Conservation (phyloP, 2,888 invertebrate genomes). For the Caenorhabditis becei region DNA sequence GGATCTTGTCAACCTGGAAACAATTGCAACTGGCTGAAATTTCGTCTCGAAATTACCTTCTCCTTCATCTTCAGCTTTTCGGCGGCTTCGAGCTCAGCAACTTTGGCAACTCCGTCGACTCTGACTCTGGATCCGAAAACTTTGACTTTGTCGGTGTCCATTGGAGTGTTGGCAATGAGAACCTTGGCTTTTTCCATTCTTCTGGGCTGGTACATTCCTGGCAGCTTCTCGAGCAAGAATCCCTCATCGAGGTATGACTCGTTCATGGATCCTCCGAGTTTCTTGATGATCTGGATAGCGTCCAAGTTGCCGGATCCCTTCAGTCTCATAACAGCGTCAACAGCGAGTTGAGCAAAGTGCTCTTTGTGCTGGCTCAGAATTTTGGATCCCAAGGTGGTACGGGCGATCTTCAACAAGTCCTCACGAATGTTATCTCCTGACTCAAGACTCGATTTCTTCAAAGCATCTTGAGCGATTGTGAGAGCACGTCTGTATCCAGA, state of each 20-base stretch:
- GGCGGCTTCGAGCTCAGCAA: conserved; percentile 96
- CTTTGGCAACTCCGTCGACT: conserved; percentile 86
- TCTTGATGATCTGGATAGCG: conserved; percentile 98
- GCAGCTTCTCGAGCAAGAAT: conserved; percentile 95
- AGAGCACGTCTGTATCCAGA: conserved; percentile 94
- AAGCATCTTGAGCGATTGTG: conserved; percentile 89
- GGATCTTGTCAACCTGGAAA: conserved; percentile 88
- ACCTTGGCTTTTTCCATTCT: conserved; percentile 95
- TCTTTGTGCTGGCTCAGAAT: conserved; percentile 98
- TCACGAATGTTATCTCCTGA: conserved; percentile 88
- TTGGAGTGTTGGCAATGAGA: conserved; percentile 98
- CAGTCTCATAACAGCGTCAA: conserved; percentile 94
- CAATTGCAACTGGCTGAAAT: background rate
- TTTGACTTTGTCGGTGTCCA: conserved; percentile 96
- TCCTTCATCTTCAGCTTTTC: conserved; percentile 99
- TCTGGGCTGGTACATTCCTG: conserved; percentile 98
- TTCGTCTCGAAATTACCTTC: conserved; percentile 84
- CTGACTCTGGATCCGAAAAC: conserved; percentile 93
- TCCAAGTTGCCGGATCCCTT: conserved; percentile 96
- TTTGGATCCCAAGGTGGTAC: conserved; percentile 97
- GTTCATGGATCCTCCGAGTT: conserved; percentile 92
- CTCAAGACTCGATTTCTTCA: conserved; percentile 89
- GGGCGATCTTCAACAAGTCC: conserved; percentile 95
- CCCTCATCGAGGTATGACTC: conserved; percentile 95
- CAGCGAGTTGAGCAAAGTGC: conserved; percentile 94